Base-by-base conservation (phyloP, 2,113 vertebrate genomes). In the Syngnathus floridae region DNA sequence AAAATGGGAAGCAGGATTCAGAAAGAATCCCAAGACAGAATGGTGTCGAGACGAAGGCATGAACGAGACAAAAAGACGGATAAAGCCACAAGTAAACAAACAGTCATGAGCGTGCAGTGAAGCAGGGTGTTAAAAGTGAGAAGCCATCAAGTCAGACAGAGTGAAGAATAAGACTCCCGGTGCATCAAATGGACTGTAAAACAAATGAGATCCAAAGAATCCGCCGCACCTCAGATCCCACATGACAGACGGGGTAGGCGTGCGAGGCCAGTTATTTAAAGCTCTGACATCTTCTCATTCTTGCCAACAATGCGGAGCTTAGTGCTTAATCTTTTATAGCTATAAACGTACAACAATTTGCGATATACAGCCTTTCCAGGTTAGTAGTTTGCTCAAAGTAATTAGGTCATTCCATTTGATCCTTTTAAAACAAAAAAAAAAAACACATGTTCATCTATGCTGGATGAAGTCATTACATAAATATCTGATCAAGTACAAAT, bases 201-300 rank as follows among this genome's bases (percentile, higher is more conserved):
- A 16, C 41, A 65, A 81, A 62, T 57, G 73, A 73, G 70, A 69
- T 55, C 36, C 14, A 41, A 46, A 61, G 71, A 51, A n/a, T 38
- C 17, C 43, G 26, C 13, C 36, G 56, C 66, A 48, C 52, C 54
- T 69, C 22, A 65, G 69, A 74, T 71, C 49, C 45, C 10, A 22
- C 58, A 45, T 43, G 55, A 31, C 26, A 64, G 56, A 71, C 38
- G 49, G 26, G 58, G 31, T 65, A 51, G 49, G 22, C 41, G n/a
- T 48, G 41, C 64, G 26, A 14, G 54, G n/a, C 10, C 1, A 38
- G 60, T 54, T 38, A 43, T 70, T 58, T 62, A 65, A 72, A 57
- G 49, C 55, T 36, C 4, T 51, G n/a, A 58, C 38, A 5, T 55
- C 22, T 51, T 40, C 6, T 3, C 40, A 57, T 67, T 67, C 37